Base-by-base conservation (phyloP, 2,113 vertebrate genomes). In the Prochilodus magdalenae region DNA sequence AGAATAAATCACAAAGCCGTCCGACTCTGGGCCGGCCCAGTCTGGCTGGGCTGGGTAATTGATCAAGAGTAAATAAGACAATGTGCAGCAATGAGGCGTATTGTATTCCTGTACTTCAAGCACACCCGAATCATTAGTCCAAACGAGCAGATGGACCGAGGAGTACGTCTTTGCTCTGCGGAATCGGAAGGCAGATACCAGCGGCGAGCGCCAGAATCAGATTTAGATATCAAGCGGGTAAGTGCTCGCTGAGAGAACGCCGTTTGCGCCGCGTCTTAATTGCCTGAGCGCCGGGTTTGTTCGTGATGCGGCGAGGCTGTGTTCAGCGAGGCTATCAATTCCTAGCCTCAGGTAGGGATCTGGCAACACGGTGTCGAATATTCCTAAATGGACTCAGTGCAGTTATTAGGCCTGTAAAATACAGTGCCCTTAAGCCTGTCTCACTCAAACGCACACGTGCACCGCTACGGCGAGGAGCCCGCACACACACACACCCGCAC, bases 1-100 rank as follows among this genome's bases (percentile, higher is more conserved):
- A 87, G 91, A 95, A 94, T 96, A 93, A 95, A 96, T 95, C 93
- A 95, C 85, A 84, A 88, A 60, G 89, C 89, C 86, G 89, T 80
- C 83, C 73, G 87, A 86, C 88, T 89, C 85, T 71, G 55, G 82
- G 88, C 83, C 79, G 88, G 86, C 66, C 77, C 87, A 73, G 86
- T 66, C 84, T 86, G 90, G 80, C 87, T 87, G 76, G 75, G 91
- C 69, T 85, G 89, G 89, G 73, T 85, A 84, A 91, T 90, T 92
- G 79, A 92, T 93, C 89, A 89, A 83, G 71, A 90, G 87, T 88
- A 92, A 93, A 93, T 93, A 91, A 91, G 87, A 90, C 89, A 88
- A 88, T 80, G 81, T 82, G 84, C 83, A 82, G 88, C 83, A 80
- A 90, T 88, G 86, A 91, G 84, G 85, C 84, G 82, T 85, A 86